Evolutionary conservation across 2,113 vertebrate species (phyloP).

Genomic region (Nicator chloris): DNA sequence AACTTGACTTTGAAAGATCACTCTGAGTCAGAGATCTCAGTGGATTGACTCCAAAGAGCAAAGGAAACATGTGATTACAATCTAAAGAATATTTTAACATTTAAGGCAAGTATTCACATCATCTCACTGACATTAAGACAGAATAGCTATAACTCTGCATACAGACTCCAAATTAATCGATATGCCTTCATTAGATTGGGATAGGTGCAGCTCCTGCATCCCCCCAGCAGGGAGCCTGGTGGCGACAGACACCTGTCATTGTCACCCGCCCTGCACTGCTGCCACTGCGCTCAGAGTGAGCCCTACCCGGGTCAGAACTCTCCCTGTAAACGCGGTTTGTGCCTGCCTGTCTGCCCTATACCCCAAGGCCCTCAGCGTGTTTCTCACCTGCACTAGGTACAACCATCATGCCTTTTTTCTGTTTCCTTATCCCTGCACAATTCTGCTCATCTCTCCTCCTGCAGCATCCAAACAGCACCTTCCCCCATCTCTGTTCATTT

Average conservation of each 20-base stretch:
- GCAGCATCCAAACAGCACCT: background rate
- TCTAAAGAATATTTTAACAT: constrained; percentile 72
- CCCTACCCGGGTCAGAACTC: background rate
- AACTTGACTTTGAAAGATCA: constrained; percentile 51
- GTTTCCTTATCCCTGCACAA: fast-evolving
- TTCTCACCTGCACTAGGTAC: background rate
- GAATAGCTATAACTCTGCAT: constrained; percentile 14
- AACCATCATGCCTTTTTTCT: background rate
- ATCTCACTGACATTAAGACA: constrained; percentile 60
- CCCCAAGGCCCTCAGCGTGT: fast-evolving
- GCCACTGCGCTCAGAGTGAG: fast-evolving
- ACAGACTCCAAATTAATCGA: constrained; percentile 67
- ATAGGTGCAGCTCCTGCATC: background rate
- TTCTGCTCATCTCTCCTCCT: background rate
- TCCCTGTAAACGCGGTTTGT: background rate
- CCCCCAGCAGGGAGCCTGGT: background rate
- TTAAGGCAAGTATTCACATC: constrained; percentile 55
- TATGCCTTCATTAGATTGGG: constrained; percentile 5
- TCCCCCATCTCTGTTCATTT: background rate
- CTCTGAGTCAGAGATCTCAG: constrained; percentile 33
- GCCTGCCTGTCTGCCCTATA: background rate
- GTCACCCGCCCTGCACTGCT: background rate
- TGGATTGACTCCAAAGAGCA: constrained; percentile 35
- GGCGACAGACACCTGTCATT: background rate
- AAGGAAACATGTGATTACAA: constrained; percentile 40